phyloP scores from a whole-genome alignment of 2,888 invertebrate genomes.

The Synergus itoensis region DNA sequence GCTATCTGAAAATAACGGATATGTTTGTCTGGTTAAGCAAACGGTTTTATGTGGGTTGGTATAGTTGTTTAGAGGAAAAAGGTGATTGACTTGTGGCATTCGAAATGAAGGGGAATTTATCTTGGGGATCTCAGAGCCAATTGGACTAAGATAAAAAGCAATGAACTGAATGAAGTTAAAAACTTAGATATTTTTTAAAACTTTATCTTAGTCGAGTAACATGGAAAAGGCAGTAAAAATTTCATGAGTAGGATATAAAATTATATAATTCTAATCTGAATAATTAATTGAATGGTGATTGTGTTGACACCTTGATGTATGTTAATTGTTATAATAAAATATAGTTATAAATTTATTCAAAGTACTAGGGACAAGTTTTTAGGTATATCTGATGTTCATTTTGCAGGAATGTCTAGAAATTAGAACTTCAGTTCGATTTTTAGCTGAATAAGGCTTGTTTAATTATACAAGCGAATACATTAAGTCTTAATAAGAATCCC shows the following conservation, averaged over 20 bases:
- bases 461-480: slow-evolving; percentile 37
- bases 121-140: neutral
- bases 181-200: neutral
- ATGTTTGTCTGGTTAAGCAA: neutral
- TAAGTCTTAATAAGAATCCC: slow-evolving; percentile 36
- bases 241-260: no score
- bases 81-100: slow-evolving; percentile 7
- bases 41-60: slow-evolving; percentile 5
- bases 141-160: neutral
- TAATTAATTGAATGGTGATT: no score
- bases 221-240: no score
- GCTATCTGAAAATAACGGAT: slow-evolving; percentile 5
- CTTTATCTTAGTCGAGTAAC: neutral
- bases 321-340: no score
- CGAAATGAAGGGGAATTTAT: neutral
- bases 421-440: slow-evolving; percentile 8
- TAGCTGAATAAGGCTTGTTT: neutral
- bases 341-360: no score
- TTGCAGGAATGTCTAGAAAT: neutral
- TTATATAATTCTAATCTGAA: no score
- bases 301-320: no score
- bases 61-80: slow-evolving; percentile 7
- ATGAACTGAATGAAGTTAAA: neutral
- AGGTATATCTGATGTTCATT: neutral
- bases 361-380: no score